These are phyloP conservation scores for Hymenopus coronatus DNA, from an alignment of 2,888 invertebrate species.

Conservation along the genomic window DNA sequence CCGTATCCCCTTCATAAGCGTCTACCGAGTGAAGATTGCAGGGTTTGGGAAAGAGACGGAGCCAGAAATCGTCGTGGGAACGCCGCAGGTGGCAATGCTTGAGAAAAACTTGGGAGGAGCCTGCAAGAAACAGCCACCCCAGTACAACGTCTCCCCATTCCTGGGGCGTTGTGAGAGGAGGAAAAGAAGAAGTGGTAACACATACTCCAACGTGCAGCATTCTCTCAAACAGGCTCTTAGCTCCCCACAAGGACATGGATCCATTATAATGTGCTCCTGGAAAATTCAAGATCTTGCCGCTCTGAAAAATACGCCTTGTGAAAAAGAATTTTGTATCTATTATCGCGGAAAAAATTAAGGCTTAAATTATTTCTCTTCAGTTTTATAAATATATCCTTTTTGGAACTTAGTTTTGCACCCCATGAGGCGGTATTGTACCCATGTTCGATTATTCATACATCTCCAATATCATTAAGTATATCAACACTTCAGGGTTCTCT, in stretches of 20 bases:
- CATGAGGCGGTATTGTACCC: too few species aligned
- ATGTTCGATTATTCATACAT: too few species aligned
- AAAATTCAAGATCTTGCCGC: neutral
- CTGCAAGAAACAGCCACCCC: neutral
- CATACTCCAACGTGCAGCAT: neutral
- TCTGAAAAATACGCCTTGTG: neutral
- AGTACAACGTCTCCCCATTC: neutral
- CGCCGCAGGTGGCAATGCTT: constrained; percentile 4
- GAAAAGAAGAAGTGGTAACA: neutral
- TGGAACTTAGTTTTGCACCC: too few species aligned
- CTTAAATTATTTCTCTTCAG: neutral
- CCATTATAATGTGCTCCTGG: neutral
- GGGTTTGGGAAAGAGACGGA: neutral
- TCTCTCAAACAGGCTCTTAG: neutral
- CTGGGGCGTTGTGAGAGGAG: neutral
- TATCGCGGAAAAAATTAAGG: neutral
- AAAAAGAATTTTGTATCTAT: neutral
- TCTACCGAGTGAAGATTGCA: neutral
- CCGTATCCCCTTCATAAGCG: neutral
- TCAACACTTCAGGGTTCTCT: too few species aligned
- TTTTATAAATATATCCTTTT: too few species aligned
- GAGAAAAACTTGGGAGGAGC: constrained; percentile 6
- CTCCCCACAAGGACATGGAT: neutral
- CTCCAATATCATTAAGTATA: too few species aligned
- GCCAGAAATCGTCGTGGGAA: constrained; percentile 9